Conservation (phyloP, 2,888 invertebrate genomes). For the Andrena marginata region DNA sequence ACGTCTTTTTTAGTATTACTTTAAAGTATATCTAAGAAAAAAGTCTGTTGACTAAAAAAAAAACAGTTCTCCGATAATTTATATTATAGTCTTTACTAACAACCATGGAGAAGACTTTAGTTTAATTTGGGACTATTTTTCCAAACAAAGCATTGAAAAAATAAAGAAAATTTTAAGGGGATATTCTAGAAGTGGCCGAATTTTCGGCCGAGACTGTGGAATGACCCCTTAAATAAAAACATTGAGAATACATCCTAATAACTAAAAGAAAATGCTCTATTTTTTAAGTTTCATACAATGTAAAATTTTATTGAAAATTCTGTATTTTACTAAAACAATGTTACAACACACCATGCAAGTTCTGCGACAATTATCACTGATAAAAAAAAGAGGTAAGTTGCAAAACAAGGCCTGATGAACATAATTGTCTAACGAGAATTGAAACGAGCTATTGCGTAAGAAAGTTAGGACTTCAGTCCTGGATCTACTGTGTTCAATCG, state of each 20-base stretch:
- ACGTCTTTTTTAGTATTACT: background rate
- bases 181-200: too few relatives aligned
- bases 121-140: background rate
- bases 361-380: background rate
- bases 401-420: background rate
- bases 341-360: background rate
- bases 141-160: background rate
- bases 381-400: background rate
- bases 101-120: background rate
- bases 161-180: background rate
- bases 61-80: background rate
- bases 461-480: background rate
- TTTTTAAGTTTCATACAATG: background rate
- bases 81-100: too few relatives aligned
- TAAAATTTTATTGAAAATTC: constrained; percentile 4
- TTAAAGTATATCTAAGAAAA: too few relatives aligned
- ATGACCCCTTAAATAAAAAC: too few relatives aligned
- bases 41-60: background rate
- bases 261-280: background rate
- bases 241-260: background rate
- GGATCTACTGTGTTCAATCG: background rate
- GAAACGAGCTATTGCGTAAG: background rate
- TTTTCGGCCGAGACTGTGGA: too few relatives aligned
- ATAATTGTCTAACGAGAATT: background rate
- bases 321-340: background rate